These are phyloP conservation scores for Neoniphon sammara DNA, from an alignment of 2,797 vertebrate species.

Conservation along the genomic window DNA sequence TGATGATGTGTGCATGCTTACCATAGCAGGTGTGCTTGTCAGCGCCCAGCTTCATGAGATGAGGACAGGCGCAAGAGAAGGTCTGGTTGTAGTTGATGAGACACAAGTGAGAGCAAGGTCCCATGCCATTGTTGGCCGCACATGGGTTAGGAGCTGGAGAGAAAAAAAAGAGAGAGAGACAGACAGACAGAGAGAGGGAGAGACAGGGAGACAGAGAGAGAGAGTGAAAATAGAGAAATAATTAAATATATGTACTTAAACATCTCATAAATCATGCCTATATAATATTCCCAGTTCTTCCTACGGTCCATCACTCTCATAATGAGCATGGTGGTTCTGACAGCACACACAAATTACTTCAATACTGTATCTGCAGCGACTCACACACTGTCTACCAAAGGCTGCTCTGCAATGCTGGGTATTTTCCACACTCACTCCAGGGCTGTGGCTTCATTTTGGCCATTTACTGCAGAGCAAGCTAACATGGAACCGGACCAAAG, in stretches of 20 bases:
- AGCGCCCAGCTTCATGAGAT: conserved; percentile 92
- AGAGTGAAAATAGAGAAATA: background rate
- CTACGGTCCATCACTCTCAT: background rate
- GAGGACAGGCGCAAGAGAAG: conserved; percentile 92
- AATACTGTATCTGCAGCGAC: background rate
- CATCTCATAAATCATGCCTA: background rate
- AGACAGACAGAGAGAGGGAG: too few relatives aligned
- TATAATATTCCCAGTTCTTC: background rate
- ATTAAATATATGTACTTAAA: background rate
- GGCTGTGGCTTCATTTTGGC: too few relatives aligned
- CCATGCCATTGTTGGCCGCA: conserved; percentile 88
- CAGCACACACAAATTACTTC: background rate
- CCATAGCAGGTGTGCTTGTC: conserved; percentile 92
- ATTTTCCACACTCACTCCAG: too few relatives aligned
- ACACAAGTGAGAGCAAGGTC: conserved; percentile 94
- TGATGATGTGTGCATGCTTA: conserved; percentile 64
- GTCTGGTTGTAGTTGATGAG: conserved; percentile 96
- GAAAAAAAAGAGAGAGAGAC: too few relatives aligned
- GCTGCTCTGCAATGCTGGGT: too few relatives aligned
- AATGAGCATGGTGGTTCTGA: background rate
- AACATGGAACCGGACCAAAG: too few relatives aligned
- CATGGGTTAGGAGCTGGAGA: conserved; percentile 91
- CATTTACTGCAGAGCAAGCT: too few relatives aligned
- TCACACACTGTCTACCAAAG: background rate
- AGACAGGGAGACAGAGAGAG: background rate